Evolutionary conservation across 2,888 invertebrate species (phyloP), one percentile per base, ranked within the genome.

Genomic region (Lutraria lutraria): DNA sequence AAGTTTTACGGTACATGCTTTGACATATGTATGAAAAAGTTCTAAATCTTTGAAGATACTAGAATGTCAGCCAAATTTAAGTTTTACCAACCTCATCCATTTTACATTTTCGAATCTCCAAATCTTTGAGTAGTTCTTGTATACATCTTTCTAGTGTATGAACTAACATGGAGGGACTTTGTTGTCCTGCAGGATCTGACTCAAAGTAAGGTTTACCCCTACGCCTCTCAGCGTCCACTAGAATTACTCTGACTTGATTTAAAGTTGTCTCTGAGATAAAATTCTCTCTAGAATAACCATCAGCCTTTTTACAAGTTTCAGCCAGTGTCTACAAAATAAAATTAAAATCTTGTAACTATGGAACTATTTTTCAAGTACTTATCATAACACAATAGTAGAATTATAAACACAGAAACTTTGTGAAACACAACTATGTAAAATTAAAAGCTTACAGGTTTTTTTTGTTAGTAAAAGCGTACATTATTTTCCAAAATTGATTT

Each of bases 111-210:
- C 93, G 93, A 15, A 91, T 82, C 52, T 94, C 94, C 0, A 93
- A 31, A 19, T 95, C 95, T 72, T 93, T 93, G 29, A 94, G 94
- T 72, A 95, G 63, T 54, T 96, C 96, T 86, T 94, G 93, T 43
- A 95, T 89, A 89, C 95, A 95, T 86, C 95, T 91, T 86, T 96
- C 95, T 34, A 96, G 86, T 0, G 95, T 95, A 81, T 95, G 95
- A 1, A 95, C 94, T 68, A 96, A 89, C 93, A 95, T 95, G 25
- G 95, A 88, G 0, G 94, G 88, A 80, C 88, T 94, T 92, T 96
- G 96, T 34, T 91, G 91, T 43, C 90, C 82, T 3, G 94, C 93
- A 16, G 95, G 94, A 43, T 95, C 95, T 4, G 94, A 88, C 43
- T 96, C 95, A 88, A 95, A 95, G 92, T 93, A 96, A 0, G 94